These are phyloP conservation scores for Limnephilus rhombicus DNA, from an alignment of 2,888 invertebrate species.

Conservation along the genomic window DNA sequence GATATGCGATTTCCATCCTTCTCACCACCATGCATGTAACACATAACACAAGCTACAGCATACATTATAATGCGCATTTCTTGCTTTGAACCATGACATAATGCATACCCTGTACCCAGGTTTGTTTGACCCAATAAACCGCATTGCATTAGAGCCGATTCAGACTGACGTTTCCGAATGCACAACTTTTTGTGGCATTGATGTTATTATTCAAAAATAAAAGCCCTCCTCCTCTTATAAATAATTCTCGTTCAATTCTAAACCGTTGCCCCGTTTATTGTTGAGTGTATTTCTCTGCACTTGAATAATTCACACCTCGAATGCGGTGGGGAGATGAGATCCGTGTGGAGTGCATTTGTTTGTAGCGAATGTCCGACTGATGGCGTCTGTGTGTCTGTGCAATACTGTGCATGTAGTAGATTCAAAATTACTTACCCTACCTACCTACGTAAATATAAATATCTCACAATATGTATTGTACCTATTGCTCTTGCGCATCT, in stretches of 20 bases:
- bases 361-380: conserved; percentile 33
- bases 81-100: neutral
- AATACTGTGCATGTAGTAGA: neutral
- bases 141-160: neutral
- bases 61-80: neutral
- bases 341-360: conserved; percentile 38
- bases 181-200: neutral
- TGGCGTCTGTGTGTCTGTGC: neutral
- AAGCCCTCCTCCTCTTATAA: neutral
- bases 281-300: conserved; percentile 17
- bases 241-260: conserved; percentile 1
- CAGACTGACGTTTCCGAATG: neutral
- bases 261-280: neutral
- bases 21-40: neutral
- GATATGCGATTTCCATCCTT: neutral
- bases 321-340: conserved; percentile 28
- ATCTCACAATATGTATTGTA: no score
- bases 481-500: no score
- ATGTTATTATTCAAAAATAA: neutral
- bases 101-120: neutral
- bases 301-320: conserved; percentile 38
- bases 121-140: neutral
- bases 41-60: neutral
- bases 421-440: no score
- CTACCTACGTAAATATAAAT: no score